A percentile compares a stretch with the other conserved stretches of the same genome.
Evolutionary conservation across 1,140 invertebrate genomes (phyloP).

Genomic region (Geopemphigus sp.): DNA sequence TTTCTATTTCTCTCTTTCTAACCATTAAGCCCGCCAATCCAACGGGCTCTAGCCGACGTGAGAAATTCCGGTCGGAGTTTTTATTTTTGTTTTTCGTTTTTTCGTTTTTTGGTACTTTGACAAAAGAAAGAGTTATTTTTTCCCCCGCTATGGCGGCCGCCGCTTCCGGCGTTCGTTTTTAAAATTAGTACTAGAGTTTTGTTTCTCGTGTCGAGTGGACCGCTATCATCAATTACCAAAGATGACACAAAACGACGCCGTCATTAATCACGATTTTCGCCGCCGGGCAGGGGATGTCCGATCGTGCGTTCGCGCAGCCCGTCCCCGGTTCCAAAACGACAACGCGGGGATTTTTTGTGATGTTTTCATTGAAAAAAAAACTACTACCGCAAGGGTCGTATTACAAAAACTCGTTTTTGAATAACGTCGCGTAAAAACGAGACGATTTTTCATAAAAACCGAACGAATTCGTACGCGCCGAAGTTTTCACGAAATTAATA

Average conservation of each 20-base stretch:
- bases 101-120: not conserved
- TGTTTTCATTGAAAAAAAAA: constrained; percentile 38
- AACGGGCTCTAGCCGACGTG: no score
- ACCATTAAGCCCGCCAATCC: no score
- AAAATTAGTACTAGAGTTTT: constrained; percentile 47
- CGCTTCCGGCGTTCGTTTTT: constrained; percentile 41
- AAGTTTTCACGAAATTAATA: no score
- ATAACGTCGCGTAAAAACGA: constrained; percentile 25
- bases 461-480: not conserved
- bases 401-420: constrained; percentile 37
- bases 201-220: constrained; percentile 46
- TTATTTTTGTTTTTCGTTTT: not conserved
- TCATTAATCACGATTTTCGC: constrained; percentile 47
- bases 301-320: constrained; percentile 17
- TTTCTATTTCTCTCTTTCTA: not conserved
- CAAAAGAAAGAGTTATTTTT: constrained; percentile 32
- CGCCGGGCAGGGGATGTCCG: constrained; percentile 29
- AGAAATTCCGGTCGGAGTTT: not conserved
- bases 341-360: constrained; percentile 12
- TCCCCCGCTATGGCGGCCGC: not conserved
- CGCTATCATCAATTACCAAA: constrained; percentile 49
- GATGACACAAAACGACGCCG: constrained; percentile 43
- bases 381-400: not conserved
- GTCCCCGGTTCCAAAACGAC: not conserved
- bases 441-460: constrained; percentile 11